These are phyloP conservation scores for Drosophila kohkoa DNA, from an alignment of 1,140 invertebrate genomes.

Conservation along the genomic window DNA sequence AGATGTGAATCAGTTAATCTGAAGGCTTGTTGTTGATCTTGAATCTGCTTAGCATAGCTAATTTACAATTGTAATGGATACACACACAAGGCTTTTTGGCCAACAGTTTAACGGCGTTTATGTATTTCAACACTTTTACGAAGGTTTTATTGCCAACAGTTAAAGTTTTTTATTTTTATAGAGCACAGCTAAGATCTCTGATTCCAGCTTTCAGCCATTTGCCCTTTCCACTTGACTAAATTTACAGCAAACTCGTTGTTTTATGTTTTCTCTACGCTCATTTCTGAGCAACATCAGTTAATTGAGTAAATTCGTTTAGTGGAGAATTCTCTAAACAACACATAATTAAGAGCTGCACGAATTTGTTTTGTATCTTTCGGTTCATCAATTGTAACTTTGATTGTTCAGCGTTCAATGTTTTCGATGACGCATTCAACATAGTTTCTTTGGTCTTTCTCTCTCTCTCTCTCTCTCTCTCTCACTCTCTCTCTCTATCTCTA, in stretches of 20 bases:
- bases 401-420: not conserved
- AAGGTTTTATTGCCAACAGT: conserved; percentile 31
- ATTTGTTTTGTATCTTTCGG: conserved; percentile 31
- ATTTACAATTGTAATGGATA: conserved; percentile 27
- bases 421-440: conserved; percentile 7
- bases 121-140: conserved; percentile 37
- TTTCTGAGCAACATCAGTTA: conserved; percentile 1
- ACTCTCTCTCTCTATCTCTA: no score
- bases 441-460: not conserved
- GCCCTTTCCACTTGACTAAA: conserved; percentile 50
- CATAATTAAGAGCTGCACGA: conserved; percentile 24
- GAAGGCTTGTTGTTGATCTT: conserved; percentile 18
- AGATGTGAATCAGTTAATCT: conserved; percentile 6
- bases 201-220: conserved; percentile 1
- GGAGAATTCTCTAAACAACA: conserved; percentile 1
- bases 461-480: no score
- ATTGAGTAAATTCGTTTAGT: conserved; percentile 9
- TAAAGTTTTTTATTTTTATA: conserved; percentile 5
- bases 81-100: not conserved
- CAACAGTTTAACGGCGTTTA: not conserved
- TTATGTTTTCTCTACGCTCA: conserved; percentile 7
- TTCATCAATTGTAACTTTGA: conserved; percentile 28
- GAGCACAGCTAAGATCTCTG: conserved; percentile 7
- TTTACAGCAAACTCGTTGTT: conserved; percentile 32
- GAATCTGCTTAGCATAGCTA: conserved; percentile 9